These are phyloP conservation scores for Zootoca vivipara DNA, from an alignment of 2,113 vertebrate genomes.

Conservation along the genomic window DNA sequence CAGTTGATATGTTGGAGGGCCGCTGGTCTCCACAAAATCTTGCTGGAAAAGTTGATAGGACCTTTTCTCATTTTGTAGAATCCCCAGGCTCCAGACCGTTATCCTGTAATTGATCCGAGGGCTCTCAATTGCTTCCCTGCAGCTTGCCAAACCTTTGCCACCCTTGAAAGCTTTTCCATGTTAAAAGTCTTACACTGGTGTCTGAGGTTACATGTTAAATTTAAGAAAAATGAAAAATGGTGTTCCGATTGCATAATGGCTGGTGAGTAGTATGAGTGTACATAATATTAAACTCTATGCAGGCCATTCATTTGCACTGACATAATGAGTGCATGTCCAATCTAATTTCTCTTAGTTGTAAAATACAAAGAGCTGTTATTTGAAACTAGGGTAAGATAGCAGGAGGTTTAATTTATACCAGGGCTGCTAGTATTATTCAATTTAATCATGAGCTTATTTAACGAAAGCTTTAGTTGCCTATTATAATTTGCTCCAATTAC, in stretches of 20 bases:
- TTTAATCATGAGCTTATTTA: neutral
- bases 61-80: neutral
- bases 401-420: neutral
- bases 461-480: neutral
- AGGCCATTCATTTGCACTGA: neutral
- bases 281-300: neutral
- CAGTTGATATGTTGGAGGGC: neutral
- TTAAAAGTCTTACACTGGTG: neutral
- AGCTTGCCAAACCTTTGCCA: neutral
- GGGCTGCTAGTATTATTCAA: neutral
- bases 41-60: neutral
- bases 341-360: constrained; percentile 5
- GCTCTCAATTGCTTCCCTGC: neutral
- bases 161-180: neutral
- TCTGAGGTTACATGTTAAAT: neutral
- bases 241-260: neutral
- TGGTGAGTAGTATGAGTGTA: neutral
- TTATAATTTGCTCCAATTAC: neutral
- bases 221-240: neutral
- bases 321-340: neutral
- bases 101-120: neutral
- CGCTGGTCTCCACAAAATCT: neutral
- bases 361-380: neutral
- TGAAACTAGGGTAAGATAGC: constrained; percentile 7
- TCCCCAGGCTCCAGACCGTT: neutral